A percentile compares a stretch with the other conserved stretches of the same genome.
Evolutionary conservation across 2,113 vertebrate species (phyloP).

Genomic region (Grantiella picta): DNA sequence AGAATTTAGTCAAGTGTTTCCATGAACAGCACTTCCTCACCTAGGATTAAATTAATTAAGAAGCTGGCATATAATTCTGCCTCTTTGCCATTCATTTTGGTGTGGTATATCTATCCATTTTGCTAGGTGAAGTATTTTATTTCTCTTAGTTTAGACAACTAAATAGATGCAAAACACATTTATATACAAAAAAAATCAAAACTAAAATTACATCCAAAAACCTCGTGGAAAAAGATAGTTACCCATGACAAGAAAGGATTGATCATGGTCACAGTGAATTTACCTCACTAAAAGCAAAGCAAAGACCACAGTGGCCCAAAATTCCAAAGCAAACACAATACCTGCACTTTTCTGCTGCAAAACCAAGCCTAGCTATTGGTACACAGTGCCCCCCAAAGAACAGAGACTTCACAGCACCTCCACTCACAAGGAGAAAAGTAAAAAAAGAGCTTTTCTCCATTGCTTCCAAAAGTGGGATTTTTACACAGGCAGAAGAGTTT

Average conservation of each 20-base stretch:
- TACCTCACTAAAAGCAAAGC: neutral
- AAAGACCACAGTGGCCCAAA: neutral
- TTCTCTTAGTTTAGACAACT: neutral
- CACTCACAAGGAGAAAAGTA: neutral
- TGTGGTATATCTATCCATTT: neutral
- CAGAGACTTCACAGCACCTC: slow-evolving; percentile 26
- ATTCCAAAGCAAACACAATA: slow-evolving; percentile 3
- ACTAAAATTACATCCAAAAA: neutral
- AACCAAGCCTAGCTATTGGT: neutral
- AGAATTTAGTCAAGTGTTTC: neutral
- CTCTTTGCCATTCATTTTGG: neutral
- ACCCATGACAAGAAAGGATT: neutral
- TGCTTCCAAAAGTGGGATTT: neutral
- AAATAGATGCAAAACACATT: neutral
- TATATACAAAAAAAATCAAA: neutral
- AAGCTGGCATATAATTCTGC: neutral
- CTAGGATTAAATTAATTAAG: neutral
- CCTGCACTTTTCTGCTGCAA: neutral
- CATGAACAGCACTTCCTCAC: neutral
- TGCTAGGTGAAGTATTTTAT: neutral
- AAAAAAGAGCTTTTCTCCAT: neutral
- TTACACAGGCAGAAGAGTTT: neutral
- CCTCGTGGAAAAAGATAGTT: neutral
- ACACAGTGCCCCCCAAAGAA: slow-evolving; percentile 57
- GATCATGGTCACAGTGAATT: neutral